These are phyloP conservation scores for Acridotheres tristis DNA, from an alignment of 2,797 vertebrate species.

Conservation along the genomic window DNA sequence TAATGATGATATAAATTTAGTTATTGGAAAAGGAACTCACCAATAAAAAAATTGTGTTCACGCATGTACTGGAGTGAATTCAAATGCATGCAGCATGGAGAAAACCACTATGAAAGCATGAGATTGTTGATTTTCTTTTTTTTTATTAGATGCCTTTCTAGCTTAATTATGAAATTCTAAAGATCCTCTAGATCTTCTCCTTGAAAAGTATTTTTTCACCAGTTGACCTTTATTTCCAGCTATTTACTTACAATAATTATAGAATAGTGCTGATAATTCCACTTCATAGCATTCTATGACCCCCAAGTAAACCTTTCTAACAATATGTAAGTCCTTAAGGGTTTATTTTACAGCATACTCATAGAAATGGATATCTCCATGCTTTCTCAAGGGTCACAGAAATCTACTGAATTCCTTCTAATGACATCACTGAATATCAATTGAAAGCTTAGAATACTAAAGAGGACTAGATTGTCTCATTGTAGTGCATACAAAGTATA, in stretches of 20 bases:
- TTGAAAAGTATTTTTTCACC: neutral
- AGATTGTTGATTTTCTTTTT: neutral
- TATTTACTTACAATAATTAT: neutral
- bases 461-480: neutral
- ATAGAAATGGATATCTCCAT: neutral
- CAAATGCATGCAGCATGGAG: neutral
- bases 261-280: neutral
- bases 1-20: neutral
- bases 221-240: neutral
- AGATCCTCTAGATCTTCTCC: neutral
- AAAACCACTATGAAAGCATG: neutral
- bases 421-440: neutral
- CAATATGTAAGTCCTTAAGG: neutral
- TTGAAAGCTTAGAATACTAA: neutral
- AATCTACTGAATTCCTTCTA: neutral
- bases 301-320: neutral
- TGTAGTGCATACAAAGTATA: neutral
- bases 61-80: neutral
- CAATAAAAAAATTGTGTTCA: neutral
- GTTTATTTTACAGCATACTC: neutral
- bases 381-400: neutral
- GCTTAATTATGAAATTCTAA: neutral
- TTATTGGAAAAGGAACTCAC: neutral
- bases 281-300: neutral
- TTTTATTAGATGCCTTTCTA: neutral